Evolutionary conservation across 2,888 invertebrate species (phyloP), one percentile per base, ranked within the genome.

Genomic region (Mesorhabditis spiculigera): DNA sequence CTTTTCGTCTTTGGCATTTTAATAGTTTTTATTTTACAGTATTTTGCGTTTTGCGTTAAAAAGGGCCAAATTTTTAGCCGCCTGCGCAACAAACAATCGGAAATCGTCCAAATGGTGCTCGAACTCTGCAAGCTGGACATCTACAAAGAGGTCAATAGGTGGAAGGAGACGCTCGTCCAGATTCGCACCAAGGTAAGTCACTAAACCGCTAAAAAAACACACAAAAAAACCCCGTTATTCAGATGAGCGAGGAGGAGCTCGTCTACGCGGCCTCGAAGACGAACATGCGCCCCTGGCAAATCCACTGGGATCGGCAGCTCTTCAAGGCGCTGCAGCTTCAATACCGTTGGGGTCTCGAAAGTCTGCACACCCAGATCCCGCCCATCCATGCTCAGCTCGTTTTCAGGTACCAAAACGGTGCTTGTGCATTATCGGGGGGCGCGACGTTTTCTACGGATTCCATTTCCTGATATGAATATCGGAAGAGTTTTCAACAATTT

Each of bases 281-380:
- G 66, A 88, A 88, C 85, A 91, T 94, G 86, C 92, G 92, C 78
- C 91, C 92, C 0, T 98, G 98, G 93, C 91, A 93, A 82, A 89
- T 91, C 10, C 95, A 97, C 86, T 94, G 97, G 92, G 96, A 98
- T 88, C 90, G 92, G 83, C 94, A 96, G 86, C 88, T 99, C 61
- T 64, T 74, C 58, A 70, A 76, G 75, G 93, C 93, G 0, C 89
- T 98, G 42, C 95, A 95, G 85, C 91, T 91, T 82, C 94, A 95
- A 86, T 95, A 94, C 85, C 91, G 92, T 70, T 90, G 91, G 85
- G 93, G 93, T 0, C 87, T 96, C 70, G 90, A 92, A 68, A 91
- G 91, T n/a, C 89, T 95, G 71, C 93, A 93, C 85, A 91, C 92
- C 78, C 92, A 94, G 86, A 89, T 97, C 69, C 93, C 95, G 0